Evolutionary conservation across 2,797 vertebrate species (phyloP).

Genomic region (Pseudochirops cupreus): DNA sequence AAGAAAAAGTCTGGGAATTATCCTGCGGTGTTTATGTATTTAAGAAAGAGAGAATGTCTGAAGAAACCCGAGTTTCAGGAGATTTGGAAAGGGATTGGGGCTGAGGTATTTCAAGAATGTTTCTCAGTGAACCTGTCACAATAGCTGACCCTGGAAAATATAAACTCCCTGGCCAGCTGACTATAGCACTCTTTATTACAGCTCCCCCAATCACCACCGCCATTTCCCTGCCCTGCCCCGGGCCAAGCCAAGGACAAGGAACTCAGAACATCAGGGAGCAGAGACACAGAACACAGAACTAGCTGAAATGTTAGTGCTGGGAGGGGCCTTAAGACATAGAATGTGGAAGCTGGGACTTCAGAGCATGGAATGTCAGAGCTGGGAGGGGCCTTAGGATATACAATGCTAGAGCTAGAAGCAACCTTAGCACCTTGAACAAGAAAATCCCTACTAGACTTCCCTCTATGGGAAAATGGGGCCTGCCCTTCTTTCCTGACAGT

Average conservation of each 20-base stretch:
- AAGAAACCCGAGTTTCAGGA: constrained; percentile 10
- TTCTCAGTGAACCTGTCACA: constrained; percentile 73
- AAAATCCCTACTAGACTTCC: neutral
- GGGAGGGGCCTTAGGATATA: neutral
- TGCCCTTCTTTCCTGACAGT: neutral
- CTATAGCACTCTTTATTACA: neutral
- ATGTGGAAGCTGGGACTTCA: too few species aligned
- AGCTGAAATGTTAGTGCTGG: neutral
- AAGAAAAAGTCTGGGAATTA: constrained; percentile 53
- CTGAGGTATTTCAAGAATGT: constrained; percentile 10
- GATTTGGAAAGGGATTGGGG: constrained; percentile 39
- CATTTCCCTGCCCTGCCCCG: neutral
- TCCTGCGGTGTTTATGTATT: constrained; percentile 51
- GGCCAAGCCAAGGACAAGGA: neutral
- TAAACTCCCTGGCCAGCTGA: constrained; percentile 49
- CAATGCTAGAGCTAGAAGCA: neutral
- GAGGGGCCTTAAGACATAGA: neutral
- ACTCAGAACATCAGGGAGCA: neutral
- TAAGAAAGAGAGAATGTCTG: constrained; percentile 49
- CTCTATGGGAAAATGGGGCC: neutral
- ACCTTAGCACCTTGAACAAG: neutral
- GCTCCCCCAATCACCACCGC: neutral
- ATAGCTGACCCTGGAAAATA: constrained; percentile 73
- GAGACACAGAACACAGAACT: neutral
- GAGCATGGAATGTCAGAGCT: neutral